Percentiles rank a stretch among this genome's conserved stretches.
These are phyloP conservation scores for Melanogrammus aeglefinus DNA, from an alignment of 2,797 vertebrate species.

Conservation along the genomic window DNA sequence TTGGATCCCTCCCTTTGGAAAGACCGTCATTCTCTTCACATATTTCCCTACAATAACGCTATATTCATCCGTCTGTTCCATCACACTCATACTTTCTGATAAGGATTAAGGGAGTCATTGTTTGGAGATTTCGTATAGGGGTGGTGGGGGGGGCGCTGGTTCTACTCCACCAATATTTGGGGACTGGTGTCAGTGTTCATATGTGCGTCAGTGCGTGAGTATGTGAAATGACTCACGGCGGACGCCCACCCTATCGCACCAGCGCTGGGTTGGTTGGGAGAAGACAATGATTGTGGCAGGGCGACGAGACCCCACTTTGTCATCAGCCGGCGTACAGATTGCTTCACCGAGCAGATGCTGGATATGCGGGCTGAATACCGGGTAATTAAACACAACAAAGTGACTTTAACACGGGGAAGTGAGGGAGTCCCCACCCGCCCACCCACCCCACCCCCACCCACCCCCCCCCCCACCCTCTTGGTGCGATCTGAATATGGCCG, in stretches of 20 bases:
- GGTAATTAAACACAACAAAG: slow-evolving; percentile 56
- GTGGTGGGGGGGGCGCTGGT: slow-evolving; percentile 5
- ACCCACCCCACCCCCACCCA: too few relatives aligned
- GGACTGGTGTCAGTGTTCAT: slow-evolving; percentile 27
- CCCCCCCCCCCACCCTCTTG: neutral
- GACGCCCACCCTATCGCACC: slow-evolving; percentile 24
- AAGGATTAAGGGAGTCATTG: slow-evolving; percentile 65
- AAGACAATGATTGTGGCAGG: slow-evolving; percentile 49
- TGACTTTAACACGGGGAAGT: slow-evolving; percentile 32
- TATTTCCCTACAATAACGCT: slow-evolving; percentile 16
- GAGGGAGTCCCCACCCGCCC: neutral
- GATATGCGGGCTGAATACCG: slow-evolving; percentile 48
- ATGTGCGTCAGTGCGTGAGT: slow-evolving; percentile 18
- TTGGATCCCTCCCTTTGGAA: neutral
- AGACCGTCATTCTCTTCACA: neutral
- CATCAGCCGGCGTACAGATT: slow-evolving; percentile 34
- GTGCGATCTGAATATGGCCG: neutral
- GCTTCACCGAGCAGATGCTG: slow-evolving; percentile 56
- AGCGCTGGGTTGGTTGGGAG: slow-evolving; percentile 41
- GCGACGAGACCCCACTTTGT: slow-evolving; percentile 39
- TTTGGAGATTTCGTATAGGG: slow-evolving; percentile 45
- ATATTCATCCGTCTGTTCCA: slow-evolving; percentile 42
- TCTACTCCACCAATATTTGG: slow-evolving; percentile 39
- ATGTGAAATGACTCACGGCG: slow-evolving; percentile 49
- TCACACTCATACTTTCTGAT: slow-evolving; percentile 54